Base-by-base conservation (phyloP, 2,797 vertebrate species). In the Uromys caudimaculatus region DNA sequence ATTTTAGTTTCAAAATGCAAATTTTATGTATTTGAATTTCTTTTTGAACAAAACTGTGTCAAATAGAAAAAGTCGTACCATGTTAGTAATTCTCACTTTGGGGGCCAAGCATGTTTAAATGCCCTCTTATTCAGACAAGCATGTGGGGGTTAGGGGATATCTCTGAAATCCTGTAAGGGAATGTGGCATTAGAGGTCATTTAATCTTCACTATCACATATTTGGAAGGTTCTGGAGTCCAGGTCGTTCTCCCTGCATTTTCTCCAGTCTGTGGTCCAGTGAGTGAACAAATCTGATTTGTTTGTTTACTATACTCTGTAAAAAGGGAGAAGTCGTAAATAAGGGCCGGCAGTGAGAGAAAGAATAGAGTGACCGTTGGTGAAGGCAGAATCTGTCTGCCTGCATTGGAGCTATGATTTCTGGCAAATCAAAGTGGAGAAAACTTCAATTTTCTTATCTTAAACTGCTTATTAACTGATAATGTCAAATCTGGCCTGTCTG, bases 381-480 rank as follows among this genome's bases (percentile, higher is more conserved):
- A 32, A 54, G 52, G 41, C 3, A 44, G 71, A 58, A 76, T 47
- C 54, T 47, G 38, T 29, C 24, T 50, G 38, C 11, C n/a, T 4
- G 13, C 2, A 24, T 47, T 79, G 82, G 62, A 73, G 3, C 50
- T 93, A 88, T 88, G 50, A 82, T 75, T 75, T 89, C 35, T 96
- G 67, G 35, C 82, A 94, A 89, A 89, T 86, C 35, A 12, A 89
- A 78, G 13, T 76, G 73, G 71, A 78, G 62, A 90, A 95, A 86
- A 79, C 50, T 29, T 76, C 32, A 87, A 17, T 92, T 94, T 92
- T 95, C 7, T 89, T 67, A 89, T 92, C 52, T 89, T 62, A 47
- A 3, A 92, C 27, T 35, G 69, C 60, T 94, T 92, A 86, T 79
- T 94, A 97, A 92, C 82, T 93, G 27, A 35, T 94, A 75, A 90